These are phyloP conservation scores for Drosophila sproati DNA, from an alignment of 1,140 invertebrate species.

Conservation along the genomic window DNA sequence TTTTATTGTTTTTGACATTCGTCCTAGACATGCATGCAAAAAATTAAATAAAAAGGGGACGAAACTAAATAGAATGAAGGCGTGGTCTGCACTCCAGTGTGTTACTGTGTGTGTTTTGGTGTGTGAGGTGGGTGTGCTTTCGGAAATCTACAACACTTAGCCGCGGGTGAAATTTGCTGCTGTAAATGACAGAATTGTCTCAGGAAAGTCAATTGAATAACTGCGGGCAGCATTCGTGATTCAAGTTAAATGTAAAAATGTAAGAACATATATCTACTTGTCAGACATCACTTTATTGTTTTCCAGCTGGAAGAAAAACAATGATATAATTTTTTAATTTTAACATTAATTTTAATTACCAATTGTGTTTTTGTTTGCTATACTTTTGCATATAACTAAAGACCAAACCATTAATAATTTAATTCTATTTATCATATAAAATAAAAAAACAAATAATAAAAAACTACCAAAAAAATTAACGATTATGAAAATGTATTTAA, in stretches of 20 bases:
- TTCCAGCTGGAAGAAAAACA: no score
- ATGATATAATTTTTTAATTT: no score
- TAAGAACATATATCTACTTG: neutral
- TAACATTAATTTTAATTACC: neutral
- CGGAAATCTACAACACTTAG: conserved; percentile 9
- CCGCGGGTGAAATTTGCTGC: conserved; percentile 17
- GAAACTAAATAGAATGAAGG: conserved; percentile 28
- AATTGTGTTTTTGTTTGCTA: neutral
- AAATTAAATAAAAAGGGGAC: conserved; percentile 16
- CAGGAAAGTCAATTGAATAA: conserved; percentile 59
- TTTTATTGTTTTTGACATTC: conserved; percentile 79
- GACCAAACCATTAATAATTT: no score
- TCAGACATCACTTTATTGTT: no score
- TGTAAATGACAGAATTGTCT: conserved; percentile 59
- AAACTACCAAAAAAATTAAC: no score
- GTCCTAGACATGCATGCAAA: conserved; percentile 1
- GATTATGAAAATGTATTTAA: no score
- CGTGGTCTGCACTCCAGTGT: conserved; percentile 12
- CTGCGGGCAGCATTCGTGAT: neutral
- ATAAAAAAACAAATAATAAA: no score
- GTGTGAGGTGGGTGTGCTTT: conserved; percentile 6
- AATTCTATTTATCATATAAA: no score
- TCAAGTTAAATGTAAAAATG: neutral
- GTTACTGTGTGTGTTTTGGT: neutral
- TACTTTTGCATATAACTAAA: no score